These are phyloP conservation scores for Eueremaeus valkanovi DNA, from an alignment of 2,888 invertebrate species.

Conservation along the genomic window DNA sequence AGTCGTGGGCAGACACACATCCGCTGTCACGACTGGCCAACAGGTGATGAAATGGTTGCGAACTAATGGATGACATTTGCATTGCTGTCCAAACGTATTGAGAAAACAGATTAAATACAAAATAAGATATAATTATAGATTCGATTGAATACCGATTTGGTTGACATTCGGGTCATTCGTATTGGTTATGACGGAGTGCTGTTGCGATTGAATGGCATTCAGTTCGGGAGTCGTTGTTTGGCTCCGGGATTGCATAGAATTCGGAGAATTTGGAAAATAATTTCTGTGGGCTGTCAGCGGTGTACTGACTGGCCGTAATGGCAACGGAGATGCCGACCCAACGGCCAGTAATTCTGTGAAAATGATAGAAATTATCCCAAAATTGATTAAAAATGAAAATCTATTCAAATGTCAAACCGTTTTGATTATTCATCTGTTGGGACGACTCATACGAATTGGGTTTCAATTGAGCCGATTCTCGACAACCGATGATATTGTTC, in stretches of 20 bases:
- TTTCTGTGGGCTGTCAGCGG: not conserved
- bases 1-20: conserved; percentile 19
- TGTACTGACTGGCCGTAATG: conserved; percentile 6
- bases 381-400: not conserved
- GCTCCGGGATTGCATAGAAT: conserved; percentile 12
- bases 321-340: conserved; percentile 5
- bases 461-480: not conserved
- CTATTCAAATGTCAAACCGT: not conserved
- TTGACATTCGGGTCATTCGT: not conserved
- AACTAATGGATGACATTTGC: conserved; percentile 16
- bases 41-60: conserved; percentile 22
- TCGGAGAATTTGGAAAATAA: not conserved
- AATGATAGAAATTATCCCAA: not conserved
- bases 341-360: not conserved
- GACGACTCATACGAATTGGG: not conserved
- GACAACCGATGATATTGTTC: conserved; percentile 1
- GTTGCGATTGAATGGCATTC: conserved; percentile 21
- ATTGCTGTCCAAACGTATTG: conserved; percentile 18
- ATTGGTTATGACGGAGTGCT: conserved; percentile 12
- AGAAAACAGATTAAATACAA: no score
- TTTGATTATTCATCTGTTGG: conserved; percentile 3
- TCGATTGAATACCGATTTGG: not conserved
- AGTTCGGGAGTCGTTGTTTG: conserved; percentile 10
- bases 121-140: no score
- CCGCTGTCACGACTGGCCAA: conserved; percentile 25